Evolutionary conservation across 1,140 invertebrate genomes (phyloP).

Genomic region (Carposina sasakii): DNA sequence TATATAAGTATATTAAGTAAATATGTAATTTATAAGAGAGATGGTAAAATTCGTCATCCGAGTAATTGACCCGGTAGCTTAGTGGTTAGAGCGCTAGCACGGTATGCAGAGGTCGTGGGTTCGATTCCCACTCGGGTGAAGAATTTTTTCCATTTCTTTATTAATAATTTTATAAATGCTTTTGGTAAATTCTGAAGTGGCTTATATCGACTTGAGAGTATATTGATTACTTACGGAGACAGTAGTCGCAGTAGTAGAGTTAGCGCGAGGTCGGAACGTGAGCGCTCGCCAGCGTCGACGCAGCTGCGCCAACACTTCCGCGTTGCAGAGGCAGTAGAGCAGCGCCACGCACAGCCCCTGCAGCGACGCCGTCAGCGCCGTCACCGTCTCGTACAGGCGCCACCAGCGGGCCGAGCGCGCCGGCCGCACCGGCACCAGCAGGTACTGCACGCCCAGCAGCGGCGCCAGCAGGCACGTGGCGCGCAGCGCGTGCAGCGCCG

Average conservation of each 20-base stretch:
- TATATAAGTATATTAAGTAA: too few species aligned
- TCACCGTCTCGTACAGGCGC: constrained; percentile 85
- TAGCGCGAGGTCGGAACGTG: constrained; percentile 81
- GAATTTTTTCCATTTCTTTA: too few species aligned
- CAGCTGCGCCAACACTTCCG: constrained; percentile 91
- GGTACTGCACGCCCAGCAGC: constrained; percentile 87
- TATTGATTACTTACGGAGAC: constrained; percentile 85
- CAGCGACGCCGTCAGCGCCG: constrained; percentile 89
- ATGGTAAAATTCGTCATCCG: too few species aligned
- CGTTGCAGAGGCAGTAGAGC: constrained; percentile 96
- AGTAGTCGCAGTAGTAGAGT: constrained; percentile 87
- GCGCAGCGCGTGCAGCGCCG: constrained; percentile 85
- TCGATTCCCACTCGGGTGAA: too few species aligned
- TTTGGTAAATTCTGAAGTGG: too few species aligned
- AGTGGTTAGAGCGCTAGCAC: too few species aligned
- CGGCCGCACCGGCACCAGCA: constrained; percentile 92
- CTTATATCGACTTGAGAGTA: too few species aligned
- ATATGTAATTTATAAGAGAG: too few species aligned
- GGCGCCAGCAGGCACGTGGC: constrained; percentile 92
- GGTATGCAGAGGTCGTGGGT: too few species aligned
- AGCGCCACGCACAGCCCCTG: constrained; percentile 95
- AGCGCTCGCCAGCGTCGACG: constrained; percentile 84
- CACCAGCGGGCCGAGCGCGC: constrained; percentile 79
- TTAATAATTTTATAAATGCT: too few species aligned
- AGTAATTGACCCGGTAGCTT: too few species aligned